Evolutionary conservation across 1,140 invertebrate genomes (phyloP).

Genomic region (Zaprionus vittiger): DNA sequence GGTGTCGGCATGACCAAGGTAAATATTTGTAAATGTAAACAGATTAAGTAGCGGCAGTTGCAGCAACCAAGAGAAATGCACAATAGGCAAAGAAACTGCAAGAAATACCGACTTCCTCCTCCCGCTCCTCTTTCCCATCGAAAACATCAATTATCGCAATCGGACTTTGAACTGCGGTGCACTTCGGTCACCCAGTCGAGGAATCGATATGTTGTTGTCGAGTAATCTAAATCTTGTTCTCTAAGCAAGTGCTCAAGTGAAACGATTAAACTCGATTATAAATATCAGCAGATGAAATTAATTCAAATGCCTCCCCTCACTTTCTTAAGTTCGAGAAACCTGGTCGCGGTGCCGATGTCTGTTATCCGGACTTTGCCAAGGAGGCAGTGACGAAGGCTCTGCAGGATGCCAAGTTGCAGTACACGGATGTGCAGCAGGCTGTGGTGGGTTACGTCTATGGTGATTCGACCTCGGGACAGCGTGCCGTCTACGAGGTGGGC

Average conservation of each 20-base stretch:
- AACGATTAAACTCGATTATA: conserved; percentile 41
- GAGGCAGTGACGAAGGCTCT: conserved; percentile 96
- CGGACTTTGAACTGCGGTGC: conserved; percentile 73
- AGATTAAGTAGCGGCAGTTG: not conserved
- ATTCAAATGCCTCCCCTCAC: conserved; percentile 1
- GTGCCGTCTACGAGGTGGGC: conserved; percentile 96
- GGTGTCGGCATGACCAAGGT: conserved; percentile 99
- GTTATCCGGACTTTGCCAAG: conserved; percentile 97
- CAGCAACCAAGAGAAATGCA: conserved; percentile 2
- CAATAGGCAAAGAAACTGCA: conserved; percentile 22
- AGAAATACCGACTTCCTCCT: conserved; percentile 10
- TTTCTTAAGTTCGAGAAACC: conserved; percentile 89
- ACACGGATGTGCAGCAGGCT: conserved; percentile 93
- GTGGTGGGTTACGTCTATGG: conserved; percentile 98
- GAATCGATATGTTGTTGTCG: conserved; percentile 32
- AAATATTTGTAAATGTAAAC: conserved; percentile 41
- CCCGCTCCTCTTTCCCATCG: not conserved
- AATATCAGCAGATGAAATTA: conserved; percentile 13
- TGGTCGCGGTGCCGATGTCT: conserved; percentile 90
- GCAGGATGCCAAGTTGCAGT: conserved; percentile 93
- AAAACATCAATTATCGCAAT: conserved; percentile 35
- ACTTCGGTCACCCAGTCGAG: conserved; percentile 47
- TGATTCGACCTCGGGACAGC: conserved; percentile 98
- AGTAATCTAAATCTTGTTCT: conserved; percentile 33
- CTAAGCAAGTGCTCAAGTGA: conserved; percentile 34